Evolutionary conservation across 2,888 invertebrate species (phyloP), one percentile per base, ranked within the genome.

Genomic region (Emmelina monodactyla): DNA sequence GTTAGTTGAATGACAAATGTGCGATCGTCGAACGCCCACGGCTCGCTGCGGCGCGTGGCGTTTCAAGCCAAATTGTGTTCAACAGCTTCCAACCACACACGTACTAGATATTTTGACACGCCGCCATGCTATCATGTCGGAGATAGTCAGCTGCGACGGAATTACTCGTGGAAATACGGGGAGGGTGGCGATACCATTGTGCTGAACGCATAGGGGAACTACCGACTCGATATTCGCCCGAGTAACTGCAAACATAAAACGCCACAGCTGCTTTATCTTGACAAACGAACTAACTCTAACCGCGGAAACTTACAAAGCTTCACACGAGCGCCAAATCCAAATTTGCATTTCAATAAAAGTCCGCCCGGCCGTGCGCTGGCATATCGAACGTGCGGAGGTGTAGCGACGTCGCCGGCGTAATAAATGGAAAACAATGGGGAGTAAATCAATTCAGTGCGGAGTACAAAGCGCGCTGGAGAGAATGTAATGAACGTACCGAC

Each of bases 1-100:
- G 72, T 75, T 72, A 68, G 62, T 54, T 43, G 55, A 58, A 68
- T 69, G 72, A 75, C 70, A 72, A 73, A 73, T 67, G 68, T 57
- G 58, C 54, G 58, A 62, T 61, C 58, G 53, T 56, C 57, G 55
- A 55, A 55, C 72, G 58, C 71, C 73, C 65, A 68, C 71, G 34
- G 37, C 14, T 33, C 14, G 32, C 34, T 25, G n/a, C 3, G 25
- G 6, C 25, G 25, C 25, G 25, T 25, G 25, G 9, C 25, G 3
- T 25, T 25, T 25, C 9, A n/a, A n/a, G n/a, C n/a, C n/a, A n/a
- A n/a, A n/a, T n/a, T n/a, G n/a, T n/a, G n/a, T n/a, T n/a, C n/a
- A 19, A 25, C 9, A 25, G 25, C 25, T 4, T 25, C 11, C 11
- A 25, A 25, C 25, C 25, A 7, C 6, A n/a, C 25, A 10, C 11